These are phyloP conservation scores for Channallabes apus DNA, from an alignment of 2,797 vertebrate genomes.

Conservation along the genomic window DNA sequence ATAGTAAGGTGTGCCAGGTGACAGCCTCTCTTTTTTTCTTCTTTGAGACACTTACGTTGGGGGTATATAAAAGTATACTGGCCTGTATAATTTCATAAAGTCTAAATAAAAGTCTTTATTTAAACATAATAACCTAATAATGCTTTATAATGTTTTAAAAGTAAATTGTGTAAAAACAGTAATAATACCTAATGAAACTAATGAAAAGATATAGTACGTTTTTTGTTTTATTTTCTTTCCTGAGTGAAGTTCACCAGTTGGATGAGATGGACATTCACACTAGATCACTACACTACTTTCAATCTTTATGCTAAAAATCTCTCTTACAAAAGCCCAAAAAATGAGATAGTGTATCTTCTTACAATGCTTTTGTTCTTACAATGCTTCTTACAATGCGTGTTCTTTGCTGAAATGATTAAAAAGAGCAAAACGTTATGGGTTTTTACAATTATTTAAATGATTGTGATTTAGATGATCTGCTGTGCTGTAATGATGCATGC, in stretches of 20 bases:
- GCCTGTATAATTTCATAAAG: neutral
- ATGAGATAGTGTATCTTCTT: neutral
- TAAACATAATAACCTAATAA: neutral
- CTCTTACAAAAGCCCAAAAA: neutral
- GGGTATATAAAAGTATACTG: neutral
- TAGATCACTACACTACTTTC: neutral
- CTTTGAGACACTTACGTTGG: neutral
- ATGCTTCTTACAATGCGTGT: no score
- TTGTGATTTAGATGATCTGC: no score
- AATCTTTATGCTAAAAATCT: neutral
- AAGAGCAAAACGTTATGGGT: neutral
- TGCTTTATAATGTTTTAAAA: neutral
- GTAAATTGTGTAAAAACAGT: neutral
- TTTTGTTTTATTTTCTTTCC: neutral
- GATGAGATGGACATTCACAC: neutral
- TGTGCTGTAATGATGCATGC: neutral
- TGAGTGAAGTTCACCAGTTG: neutral
- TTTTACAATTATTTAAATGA: no score
- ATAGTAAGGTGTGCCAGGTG: slow-evolving; percentile 21
- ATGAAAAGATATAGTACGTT: neutral
- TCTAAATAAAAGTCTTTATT: neutral
- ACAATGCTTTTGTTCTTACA: neutral
- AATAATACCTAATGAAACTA: neutral
- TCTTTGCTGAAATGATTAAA: neutral
- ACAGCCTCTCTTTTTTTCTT: slow-evolving; percentile 2